A percentile compares a stretch with the other conserved stretches of the same genome.
Evolutionary conservation across 2,113 vertebrate genomes (phyloP).

Genomic region (Sturnira hondurensis): DNA sequence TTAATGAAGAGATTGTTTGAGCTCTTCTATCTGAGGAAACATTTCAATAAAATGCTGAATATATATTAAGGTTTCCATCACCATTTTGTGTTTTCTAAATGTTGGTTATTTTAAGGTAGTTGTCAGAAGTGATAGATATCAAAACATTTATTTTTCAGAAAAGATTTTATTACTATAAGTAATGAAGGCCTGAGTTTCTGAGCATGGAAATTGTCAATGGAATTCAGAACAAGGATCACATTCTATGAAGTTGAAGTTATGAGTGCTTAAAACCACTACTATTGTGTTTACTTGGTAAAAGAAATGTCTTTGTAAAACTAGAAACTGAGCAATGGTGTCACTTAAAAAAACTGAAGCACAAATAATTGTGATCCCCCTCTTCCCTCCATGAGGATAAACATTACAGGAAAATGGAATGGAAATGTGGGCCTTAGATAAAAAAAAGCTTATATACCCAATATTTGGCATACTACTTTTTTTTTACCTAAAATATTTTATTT

Average conservation of each 20-base stretch:
- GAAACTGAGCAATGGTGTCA: conserved; percentile 57
- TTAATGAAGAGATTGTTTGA: conserved; percentile 40
- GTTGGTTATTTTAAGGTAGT: conserved; percentile 27
- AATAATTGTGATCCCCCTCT: not conserved
- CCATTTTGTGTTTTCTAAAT: conserved; percentile 57
- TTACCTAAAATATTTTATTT: no score
- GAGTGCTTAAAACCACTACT: not conserved
- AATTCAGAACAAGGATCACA: conserved; percentile 40
- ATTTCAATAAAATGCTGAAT: conserved; percentile 56
- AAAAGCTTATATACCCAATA: not conserved
- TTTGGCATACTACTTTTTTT: no score
- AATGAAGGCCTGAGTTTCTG: conserved; percentile 45
- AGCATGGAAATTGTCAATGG: conserved; percentile 16
- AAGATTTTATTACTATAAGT: not conserved
- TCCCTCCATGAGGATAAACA: not conserved
- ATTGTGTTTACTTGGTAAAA: not conserved
- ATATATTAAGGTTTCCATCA: conserved; percentile 61
- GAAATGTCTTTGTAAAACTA: conserved; percentile 56
- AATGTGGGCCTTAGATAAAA: conserved; percentile 24
- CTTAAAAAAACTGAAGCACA: conserved; percentile 38
- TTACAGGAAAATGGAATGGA: not conserved
- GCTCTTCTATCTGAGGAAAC: not conserved
- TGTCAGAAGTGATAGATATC: conserved; percentile 31
- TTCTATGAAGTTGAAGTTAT: conserved; percentile 50
- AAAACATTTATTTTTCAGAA: conserved; percentile 31